Conservation (phyloP, 2,797 vertebrate species). For the Protonibea diacanthus region DNA sequence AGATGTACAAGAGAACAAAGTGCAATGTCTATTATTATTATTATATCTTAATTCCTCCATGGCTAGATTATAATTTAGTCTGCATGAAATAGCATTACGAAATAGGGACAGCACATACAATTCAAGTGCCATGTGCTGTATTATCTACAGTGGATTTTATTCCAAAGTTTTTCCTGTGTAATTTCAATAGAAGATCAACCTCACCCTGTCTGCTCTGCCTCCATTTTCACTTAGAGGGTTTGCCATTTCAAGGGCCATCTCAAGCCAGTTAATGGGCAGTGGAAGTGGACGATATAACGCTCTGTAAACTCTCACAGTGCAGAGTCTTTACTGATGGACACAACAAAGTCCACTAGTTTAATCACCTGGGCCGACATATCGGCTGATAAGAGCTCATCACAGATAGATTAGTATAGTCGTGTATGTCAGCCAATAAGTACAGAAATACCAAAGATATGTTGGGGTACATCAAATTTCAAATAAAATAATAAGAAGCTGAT, state of each 20-base stretch:
- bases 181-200: background rate
- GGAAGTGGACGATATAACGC: slow-evolving; percentile 10
- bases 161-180: background rate
- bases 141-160: background rate
- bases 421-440: background rate
- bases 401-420: background rate
- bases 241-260: slow-evolving; percentile 16
- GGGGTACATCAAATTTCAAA: background rate
- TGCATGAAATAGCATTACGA: background rate
- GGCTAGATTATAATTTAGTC: background rate
- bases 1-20: slow-evolving; percentile 2
- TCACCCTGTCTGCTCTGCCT: background rate
- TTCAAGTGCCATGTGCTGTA: background rate
- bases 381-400: background rate
- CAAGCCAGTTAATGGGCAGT: slow-evolving; percentile 4
- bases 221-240: slow-evolving; percentile 1
- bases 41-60: background rate
- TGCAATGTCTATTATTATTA: too few species aligned
- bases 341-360: background rate
- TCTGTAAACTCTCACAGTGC: slow-evolving; percentile 3
- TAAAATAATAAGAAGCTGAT: background rate
- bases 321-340: background rate
- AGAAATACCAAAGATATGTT: background rate
- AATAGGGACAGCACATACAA: background rate
- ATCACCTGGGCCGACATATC: background rate